These are phyloP conservation scores for Rhopalosiphum padi DNA, from an alignment of 1,140 invertebrate genomes.

Conservation along the genomic window DNA sequence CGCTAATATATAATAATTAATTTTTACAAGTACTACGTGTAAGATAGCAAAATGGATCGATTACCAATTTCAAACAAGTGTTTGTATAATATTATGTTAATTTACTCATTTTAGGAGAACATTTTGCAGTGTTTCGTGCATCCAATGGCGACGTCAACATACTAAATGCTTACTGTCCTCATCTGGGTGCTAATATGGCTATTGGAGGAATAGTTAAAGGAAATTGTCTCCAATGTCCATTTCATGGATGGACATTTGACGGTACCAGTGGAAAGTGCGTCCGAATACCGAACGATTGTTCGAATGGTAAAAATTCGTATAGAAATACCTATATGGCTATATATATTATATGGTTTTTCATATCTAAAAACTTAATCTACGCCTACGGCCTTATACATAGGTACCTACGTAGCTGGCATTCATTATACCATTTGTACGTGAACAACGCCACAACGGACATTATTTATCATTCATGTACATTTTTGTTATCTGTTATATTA, in stretches of 20 bases:
- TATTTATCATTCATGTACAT: too few relatives aligned
- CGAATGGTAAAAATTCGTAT: background rate
- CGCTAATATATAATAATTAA: too few relatives aligned
- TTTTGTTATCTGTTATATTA: too few relatives aligned
- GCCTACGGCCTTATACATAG: too few relatives aligned
- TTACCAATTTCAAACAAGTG: too few relatives aligned
- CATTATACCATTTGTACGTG: too few relatives aligned
- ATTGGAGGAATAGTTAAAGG: constrained; percentile 77
- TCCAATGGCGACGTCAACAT: constrained; percentile 71
- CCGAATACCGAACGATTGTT: constrained; percentile 56
- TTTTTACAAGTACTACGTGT: too few relatives aligned
- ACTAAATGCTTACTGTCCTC: constrained; percentile 87
- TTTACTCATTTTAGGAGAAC: constrained; percentile 68
- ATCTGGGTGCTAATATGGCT: constrained; percentile 85
- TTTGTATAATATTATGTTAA: background rate
- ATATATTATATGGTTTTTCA: background rate
- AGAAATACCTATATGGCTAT: too few relatives aligned
- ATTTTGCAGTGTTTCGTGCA: constrained; percentile 79
- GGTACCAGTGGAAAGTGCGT: constrained; percentile 70
- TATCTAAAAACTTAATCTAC: too few relatives aligned
- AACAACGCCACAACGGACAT: too few relatives aligned
- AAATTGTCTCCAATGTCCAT: constrained; percentile 86
- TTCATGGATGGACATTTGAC: constrained; percentile 85
- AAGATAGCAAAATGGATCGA: too few relatives aligned
- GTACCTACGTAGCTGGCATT: too few relatives aligned